Percentiles rank a stretch among this genome's conserved stretches.
phyloP scores from a whole-genome alignment of 2,797 vertebrate species.

The Gobionotothen gibberifrons region DNA sequence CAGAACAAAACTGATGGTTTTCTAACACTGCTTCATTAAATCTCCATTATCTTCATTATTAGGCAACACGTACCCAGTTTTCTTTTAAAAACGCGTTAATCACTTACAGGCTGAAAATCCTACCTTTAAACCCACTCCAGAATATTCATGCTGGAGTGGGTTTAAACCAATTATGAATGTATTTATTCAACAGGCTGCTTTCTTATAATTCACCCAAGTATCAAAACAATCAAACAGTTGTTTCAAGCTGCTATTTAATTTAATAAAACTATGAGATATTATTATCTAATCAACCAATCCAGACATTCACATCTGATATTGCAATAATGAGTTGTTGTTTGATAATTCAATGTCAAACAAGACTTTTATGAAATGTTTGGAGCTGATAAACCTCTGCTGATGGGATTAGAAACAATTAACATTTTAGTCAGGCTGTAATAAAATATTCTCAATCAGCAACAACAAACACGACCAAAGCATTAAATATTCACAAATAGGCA shows the following conservation, averaged over 20 bases:
- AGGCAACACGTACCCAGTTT: not conserved
- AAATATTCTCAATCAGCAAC: not conserved
- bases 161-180: too few species aligned
- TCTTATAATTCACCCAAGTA: not conserved
- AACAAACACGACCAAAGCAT: not conserved
- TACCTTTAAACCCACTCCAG: too few species aligned
- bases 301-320: too few species aligned
- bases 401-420: not conserved
- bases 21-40: not conserved
- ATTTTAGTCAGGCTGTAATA: not conserved
- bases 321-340: too few species aligned
- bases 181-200: not conserved
- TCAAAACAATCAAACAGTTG: not conserved
- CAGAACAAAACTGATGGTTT: not conserved
- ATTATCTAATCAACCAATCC: not conserved
- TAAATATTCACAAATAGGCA: not conserved
- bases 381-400: not conserved
- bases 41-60: not conserved
- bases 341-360: not conserved
- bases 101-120: not conserved
- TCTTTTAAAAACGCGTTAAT: not conserved
- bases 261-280: not conserved
- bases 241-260: not conserved
- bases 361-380: not conserved
- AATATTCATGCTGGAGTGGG: too few species aligned